Conservation (phyloP, 2,797 vertebrate species). For the Silurus lanzhouensis region DNA sequence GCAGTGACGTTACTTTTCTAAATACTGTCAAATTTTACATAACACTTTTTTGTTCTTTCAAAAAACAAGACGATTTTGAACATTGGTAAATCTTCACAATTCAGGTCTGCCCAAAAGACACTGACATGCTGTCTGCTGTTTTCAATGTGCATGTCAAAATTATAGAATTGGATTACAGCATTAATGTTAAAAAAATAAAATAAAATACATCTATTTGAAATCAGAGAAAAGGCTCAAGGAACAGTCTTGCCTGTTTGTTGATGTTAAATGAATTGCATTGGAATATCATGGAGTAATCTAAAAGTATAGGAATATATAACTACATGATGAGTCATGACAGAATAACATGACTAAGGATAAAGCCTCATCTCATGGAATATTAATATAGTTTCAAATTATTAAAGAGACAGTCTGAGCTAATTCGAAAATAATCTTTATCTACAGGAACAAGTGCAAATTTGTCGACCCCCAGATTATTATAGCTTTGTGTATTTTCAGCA, state of each 20-base stretch:
- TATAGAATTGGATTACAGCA: not conserved
- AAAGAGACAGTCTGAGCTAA: not conserved
- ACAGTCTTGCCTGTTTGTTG: not conserved
- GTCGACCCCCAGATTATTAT: not conserved
- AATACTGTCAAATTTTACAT: not conserved
- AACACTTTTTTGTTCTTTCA: not conserved
- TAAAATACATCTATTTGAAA: not conserved
- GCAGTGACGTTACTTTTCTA: slow-evolving; percentile 8
- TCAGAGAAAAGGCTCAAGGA: not conserved
- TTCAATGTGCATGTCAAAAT: not conserved
- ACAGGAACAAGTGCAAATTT: not conserved
- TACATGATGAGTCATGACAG: not conserved
- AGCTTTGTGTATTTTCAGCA: not conserved
- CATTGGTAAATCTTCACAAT: not conserved
- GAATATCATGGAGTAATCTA: not conserved
- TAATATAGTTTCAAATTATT: not conserved
- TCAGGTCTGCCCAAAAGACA: not conserved
- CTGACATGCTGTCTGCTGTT: not conserved
- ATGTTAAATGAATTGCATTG: not conserved
- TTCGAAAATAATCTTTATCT: not conserved
- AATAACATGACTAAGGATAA: not conserved
- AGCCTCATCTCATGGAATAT: not conserved
- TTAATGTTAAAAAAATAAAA: too few relatives aligned
- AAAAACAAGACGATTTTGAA: not conserved
- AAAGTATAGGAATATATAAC: not conserved